Evolutionary conservation across 2,888 invertebrate species (phyloP), one percentile per base, ranked within the genome.

Genomic region (Azorinus chamasolen): DNA sequence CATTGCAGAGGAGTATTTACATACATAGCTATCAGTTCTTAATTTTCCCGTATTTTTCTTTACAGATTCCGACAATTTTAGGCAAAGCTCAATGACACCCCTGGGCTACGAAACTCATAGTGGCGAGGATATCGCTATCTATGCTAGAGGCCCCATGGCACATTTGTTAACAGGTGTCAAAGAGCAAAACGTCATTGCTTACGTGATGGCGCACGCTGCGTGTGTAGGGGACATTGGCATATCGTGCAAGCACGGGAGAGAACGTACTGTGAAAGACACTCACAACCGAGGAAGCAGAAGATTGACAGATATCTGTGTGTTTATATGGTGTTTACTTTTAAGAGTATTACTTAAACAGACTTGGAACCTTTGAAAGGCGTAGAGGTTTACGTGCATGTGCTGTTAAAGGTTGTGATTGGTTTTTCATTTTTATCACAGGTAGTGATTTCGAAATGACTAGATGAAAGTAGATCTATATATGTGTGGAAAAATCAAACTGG

Each of bases 101-200:
- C 22, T 82, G 22, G 20, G 22, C 0, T 79, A 24, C 5, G 93
- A 93, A 77, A 92, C 93, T 0, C 94, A 94, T 73, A 91, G 92
- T 14, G 94, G 93, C 3, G 97, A 97, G 93, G 97, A 97, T 90
- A 97, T 97, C 0, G 96, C 96, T 0, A 95, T 98, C 61, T 97
- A 96, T 93, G 97, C 97, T 25, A 93, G 92, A 12, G 98, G 97
- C 96, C 20, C 97, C 0, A 96, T 96, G 96, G 94, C 96, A 0
- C 96, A 97, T 89, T 94, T 97, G 1, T 96, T 97, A 89, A 95
- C 95, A 0, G 96, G 95, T 39, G 96, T 97, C 0, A 97, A 97
- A 90, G 98, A 98, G 90, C 97, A 98, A 91, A 96, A 96, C 87
- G 97, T 96, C 91, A 96, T 98, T 1, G 96, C 96, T 22, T 96